Conservation (phyloP, 1,140 invertebrate species). For the Lepidurus arcticus region DNA sequence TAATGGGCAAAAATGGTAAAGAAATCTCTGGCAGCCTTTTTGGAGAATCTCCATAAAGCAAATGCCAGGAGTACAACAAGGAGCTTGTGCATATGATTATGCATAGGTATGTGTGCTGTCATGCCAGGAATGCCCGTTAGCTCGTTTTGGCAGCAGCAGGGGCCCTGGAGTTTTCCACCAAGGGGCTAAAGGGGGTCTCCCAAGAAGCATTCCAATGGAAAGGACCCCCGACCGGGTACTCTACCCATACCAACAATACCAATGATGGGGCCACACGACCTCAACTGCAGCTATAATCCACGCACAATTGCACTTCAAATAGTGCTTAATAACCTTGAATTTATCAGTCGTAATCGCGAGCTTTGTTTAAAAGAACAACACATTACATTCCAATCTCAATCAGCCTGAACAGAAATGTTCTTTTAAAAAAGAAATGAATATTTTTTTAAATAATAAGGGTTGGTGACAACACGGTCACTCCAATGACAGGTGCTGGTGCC, state of each 20-base stretch:
- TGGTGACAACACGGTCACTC: neutral
- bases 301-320: neutral
- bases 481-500: constrained; percentile 3
- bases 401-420: too few relatives aligned
- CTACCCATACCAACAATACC: constrained; percentile 4
- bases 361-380: neutral
- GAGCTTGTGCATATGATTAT: constrained; percentile 8
- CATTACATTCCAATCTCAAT: too few relatives aligned
- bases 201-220: constrained; percentile 19
- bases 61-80: neutral
- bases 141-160: constrained; percentile 20
- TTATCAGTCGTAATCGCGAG: neutral
- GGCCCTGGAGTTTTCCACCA: neutral
- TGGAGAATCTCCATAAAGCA: neutral
- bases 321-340: neutral
- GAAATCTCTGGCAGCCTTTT: neutral
- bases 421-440: too few relatives aligned
- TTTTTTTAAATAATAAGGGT: neutral
- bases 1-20: too few relatives aligned
- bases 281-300: neutral
- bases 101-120: constrained; percentile 19
- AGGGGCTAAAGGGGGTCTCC: constrained; percentile 20
- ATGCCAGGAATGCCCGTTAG: constrained; percentile 20
- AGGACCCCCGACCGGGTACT: neutral
- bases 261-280: constrained; percentile 8